Conservation (phyloP, 2,888 invertebrate species). For the Marronus borbonicus region DNA sequence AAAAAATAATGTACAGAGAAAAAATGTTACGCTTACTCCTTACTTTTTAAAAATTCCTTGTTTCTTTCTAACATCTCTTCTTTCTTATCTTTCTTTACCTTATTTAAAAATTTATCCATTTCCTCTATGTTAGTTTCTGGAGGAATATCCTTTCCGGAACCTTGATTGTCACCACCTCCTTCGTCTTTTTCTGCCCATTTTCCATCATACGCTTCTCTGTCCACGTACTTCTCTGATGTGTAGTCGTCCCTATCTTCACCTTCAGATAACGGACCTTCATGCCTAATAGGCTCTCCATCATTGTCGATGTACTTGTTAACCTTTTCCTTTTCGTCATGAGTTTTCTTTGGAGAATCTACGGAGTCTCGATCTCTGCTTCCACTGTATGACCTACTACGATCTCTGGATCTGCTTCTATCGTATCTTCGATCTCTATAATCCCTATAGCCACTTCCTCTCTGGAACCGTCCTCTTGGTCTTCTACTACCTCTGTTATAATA, state of each 20-base stretch:
- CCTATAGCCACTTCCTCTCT: constrained; percentile 72
- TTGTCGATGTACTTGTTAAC: constrained; percentile 74
- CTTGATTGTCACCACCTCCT: constrained; percentile 53
- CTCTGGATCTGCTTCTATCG: constrained; percentile 75
- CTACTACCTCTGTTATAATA: constrained; percentile 62
- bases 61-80: constrained; percentile 74
- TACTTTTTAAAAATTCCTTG: constrained; percentile 70
- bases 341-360: constrained; percentile 58
- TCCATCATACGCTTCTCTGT: constrained; percentile 78
- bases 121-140: constrained; percentile 71
- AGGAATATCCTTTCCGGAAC: constrained; percentile 62
- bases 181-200: constrained; percentile 78
- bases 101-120: constrained; percentile 74
- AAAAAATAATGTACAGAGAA: constrained; percentile 24
- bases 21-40: constrained; percentile 54
- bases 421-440: constrained; percentile 80
- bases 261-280: constrained; percentile 75
- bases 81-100: constrained; percentile 74
- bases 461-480: constrained; percentile 52
- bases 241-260: constrained; percentile 75
- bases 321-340: constrained; percentile 71
- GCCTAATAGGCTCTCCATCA: constrained; percentile 68
- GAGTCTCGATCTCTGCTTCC: constrained; percentile 71
- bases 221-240: constrained; percentile 71
- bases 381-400: constrained; percentile 70